Base-by-base conservation (phyloP, 2,888 invertebrate species). In the Cosmorhoe ocellata region DNA sequence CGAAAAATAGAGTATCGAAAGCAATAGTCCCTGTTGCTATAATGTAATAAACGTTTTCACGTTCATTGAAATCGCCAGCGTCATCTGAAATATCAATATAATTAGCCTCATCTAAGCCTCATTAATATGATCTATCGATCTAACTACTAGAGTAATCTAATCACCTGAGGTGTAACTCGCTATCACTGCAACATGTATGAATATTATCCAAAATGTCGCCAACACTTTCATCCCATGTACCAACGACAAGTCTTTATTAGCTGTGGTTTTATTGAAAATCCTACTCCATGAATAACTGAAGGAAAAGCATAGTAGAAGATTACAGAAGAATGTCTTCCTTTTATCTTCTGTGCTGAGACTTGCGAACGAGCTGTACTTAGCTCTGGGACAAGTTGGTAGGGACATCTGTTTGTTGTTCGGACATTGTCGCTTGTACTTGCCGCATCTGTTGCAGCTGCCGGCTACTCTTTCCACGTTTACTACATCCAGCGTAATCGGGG, bases 171-270 rank as follows among this genome's bases (percentile, higher is more conserved):
- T 91, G 76, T 93, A 93, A 69, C 92, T 93, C 12, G 93, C 91
- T 10, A 94, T 86, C 26, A 94, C 91, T 32, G 92, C 87, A 0
- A 93, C 91, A 63, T 93, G 93, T 4, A 92, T 85, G 49, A 92
- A 88, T 56, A 94, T 92, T 6, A 94, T 90, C 92, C 94, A 93
- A 36, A 93, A 81, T 55, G 94, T 92, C 34, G 93, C 92, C 2
- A 93, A 67, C 10, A 94, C 91, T 69, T 92, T 92, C 54, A 94
- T 69, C 0, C 92, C 91, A 63, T 94, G 94, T 34, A 94, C 90
- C 7, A 91, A 73, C 1, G 90, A 80, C 45, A 92, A 61, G 38
- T 92, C 91, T 52, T 91, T 91, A 46, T 82, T 86, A 6, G 91
- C 90, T 58, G 81, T 82, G 24, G 83, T 86, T 6, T 81, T 86